Conservation (phyloP, 2,113 vertebrate species). For the Zosterops japonicus region DNA sequence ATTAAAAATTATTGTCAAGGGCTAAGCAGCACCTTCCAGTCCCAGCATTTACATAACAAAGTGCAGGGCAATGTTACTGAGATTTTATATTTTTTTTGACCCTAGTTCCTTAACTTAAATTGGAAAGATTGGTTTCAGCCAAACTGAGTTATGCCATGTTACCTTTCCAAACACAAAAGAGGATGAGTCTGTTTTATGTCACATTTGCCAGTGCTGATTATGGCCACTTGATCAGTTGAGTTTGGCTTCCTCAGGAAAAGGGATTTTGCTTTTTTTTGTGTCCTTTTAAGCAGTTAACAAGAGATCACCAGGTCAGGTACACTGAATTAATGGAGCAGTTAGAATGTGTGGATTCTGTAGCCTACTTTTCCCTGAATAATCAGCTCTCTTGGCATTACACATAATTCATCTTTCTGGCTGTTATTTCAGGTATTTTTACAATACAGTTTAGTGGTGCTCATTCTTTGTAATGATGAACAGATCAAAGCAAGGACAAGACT, state of each 20-base stretch:
- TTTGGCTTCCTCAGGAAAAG: neutral
- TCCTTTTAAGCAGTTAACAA: neutral
- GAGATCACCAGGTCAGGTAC: neutral
- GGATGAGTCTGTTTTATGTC: neutral
- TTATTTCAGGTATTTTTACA: neutral
- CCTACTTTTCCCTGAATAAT: neutral
- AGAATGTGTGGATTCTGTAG: neutral
- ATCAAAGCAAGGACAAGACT: neutral
- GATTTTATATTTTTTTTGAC: neutral
- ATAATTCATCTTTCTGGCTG: neutral
- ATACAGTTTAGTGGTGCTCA: neutral
- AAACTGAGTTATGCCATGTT: neutral
- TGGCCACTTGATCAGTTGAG: accelerated
- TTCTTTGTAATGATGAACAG: neutral
- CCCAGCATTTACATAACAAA: neutral
- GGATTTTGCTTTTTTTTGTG: neutral
- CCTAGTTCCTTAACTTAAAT: neutral
- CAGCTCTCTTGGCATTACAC: neutral
- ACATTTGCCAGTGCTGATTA: neutral
- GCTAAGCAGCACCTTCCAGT: neutral
- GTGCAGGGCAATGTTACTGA: neutral
- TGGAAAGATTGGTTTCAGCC: neutral
- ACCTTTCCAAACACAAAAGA: neutral
- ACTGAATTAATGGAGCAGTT: neutral
- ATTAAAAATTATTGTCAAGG: neutral